Conservation (phyloP, 2,113 vertebrate species). For the Cheilinus undulatus region DNA sequence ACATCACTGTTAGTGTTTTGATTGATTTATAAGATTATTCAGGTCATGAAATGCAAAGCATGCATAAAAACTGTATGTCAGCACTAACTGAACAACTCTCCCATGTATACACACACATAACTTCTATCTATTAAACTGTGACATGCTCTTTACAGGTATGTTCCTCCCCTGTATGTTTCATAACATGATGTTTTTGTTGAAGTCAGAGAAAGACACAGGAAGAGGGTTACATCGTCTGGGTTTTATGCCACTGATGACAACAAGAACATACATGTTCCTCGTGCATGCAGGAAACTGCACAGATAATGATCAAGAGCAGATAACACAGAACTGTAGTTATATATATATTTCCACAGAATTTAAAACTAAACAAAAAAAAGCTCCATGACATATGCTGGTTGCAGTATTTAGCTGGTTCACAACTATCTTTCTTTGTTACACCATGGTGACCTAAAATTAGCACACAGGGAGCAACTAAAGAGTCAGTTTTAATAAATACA, state of each 20-base stretch:
- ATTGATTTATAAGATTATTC: not conserved
- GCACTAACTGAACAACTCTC: not conserved
- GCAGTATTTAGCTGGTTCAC: not conserved
- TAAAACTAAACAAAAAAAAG: not conserved
- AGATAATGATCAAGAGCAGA: not conserved
- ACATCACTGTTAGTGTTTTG: not conserved
- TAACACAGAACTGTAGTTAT: not conserved
- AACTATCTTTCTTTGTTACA: not conserved
- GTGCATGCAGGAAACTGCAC: not conserved
- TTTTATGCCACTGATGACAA: not conserved
- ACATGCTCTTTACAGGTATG: not conserved
- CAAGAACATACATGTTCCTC: not conserved
- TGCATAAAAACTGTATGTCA: not conserved
- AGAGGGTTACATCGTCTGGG: not conserved
- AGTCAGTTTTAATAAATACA: not conserved
- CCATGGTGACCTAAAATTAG: not conserved
- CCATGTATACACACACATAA: too few species aligned
- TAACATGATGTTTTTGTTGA: not conserved
- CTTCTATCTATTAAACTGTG: not conserved
- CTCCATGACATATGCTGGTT: not conserved
- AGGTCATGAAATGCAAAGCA: not conserved
- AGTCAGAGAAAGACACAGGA: not conserved
- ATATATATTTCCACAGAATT: not conserved
- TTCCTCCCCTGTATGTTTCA: not conserved
- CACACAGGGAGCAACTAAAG: not conserved